Evolutionary conservation across 2,113 vertebrate genomes (phyloP).

Genomic region (Sclerurus mexicanus): DNA sequence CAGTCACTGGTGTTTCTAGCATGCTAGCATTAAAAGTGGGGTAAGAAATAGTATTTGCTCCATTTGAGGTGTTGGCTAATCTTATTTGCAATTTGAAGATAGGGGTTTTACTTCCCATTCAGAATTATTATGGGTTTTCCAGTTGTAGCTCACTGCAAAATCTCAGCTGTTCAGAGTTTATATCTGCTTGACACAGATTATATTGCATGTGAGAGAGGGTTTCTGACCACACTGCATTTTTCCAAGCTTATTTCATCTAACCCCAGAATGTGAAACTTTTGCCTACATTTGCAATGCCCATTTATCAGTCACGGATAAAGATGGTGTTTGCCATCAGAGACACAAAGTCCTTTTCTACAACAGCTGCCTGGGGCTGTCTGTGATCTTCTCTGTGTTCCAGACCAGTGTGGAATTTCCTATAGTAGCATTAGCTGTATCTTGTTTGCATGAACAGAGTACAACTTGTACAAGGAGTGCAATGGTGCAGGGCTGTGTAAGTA

Average conservation of each 20-base stretch:
- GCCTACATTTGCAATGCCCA: neutral
- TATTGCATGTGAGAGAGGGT: neutral
- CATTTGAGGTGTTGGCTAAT: neutral
- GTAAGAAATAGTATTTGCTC: neutral
- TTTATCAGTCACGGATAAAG: neutral
- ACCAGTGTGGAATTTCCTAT: neutral
- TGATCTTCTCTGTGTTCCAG: neutral
- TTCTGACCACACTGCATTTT: neutral
- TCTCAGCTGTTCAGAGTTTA: neutral
- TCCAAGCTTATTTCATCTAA: neutral
- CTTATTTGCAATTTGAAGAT: neutral
- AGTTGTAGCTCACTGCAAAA: rapidly evolving
- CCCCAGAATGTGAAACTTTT: neutral
- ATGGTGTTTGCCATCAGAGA: neutral
- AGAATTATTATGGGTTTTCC: neutral
- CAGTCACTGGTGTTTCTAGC: neutral
- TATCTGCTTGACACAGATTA: neutral
- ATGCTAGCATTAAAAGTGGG: neutral
- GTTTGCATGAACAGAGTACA: neutral
- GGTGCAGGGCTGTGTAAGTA: neutral
- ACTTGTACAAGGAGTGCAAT: neutral
- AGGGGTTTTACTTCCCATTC: neutral
- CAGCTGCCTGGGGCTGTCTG: neutral
- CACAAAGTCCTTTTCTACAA: neutral
- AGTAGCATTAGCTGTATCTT: neutral